Evolutionary conservation across 2,888 invertebrate genomes (phyloP).

Genomic region (Anaspis maculata): DNA sequence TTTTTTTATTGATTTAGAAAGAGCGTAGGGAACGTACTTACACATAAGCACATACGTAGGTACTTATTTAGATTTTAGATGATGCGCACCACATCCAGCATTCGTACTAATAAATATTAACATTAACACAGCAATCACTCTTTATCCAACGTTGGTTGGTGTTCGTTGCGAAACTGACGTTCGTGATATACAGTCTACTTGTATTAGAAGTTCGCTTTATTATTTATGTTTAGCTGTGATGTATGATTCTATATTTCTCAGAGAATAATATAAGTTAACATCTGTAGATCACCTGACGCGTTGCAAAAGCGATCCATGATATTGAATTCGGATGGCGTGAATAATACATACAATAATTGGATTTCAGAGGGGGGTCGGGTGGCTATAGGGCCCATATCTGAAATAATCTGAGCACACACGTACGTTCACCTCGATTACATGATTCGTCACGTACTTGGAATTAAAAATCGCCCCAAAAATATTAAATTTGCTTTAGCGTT

Average conservation of each 20-base stretch:
- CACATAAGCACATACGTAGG: too few species aligned
- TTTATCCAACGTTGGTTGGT: slow-evolving; percentile 10
- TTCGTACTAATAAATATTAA: slow-evolving; percentile 19
- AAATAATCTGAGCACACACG: slow-evolving; percentile 21
- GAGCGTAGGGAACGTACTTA: too few species aligned
- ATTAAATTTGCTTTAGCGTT: slow-evolving; percentile 15
- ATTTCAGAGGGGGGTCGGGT: slow-evolving; percentile 15
- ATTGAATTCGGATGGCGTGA: slow-evolving; percentile 20
- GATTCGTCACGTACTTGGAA: slow-evolving; percentile 21
- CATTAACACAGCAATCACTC: slow-evolving; percentile 19
- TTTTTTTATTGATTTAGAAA: too few species aligned
- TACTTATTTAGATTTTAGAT: too few species aligned
- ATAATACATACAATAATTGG: slow-evolving; percentile 22
- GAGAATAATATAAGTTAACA: slow-evolving; percentile 21
- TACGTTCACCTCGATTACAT: slow-evolving; percentile 17
- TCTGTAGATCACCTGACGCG: slow-evolving; percentile 20
- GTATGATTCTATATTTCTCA: slow-evolving; percentile 22
- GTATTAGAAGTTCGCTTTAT: slow-evolving; percentile 22
- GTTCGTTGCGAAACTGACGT: slow-evolving; percentile 12
- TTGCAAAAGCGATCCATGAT: slow-evolving; percentile 18
- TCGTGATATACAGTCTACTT: slow-evolving; percentile 20
- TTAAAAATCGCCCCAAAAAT: slow-evolving; percentile 19
- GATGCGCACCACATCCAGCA: too few species aligned
- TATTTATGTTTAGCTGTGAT: slow-evolving; percentile 23
- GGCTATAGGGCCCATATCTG: slow-evolving; percentile 15